Conservation (phyloP, 1,140 invertebrate species). For the Lepidurus arcticus region DNA sequence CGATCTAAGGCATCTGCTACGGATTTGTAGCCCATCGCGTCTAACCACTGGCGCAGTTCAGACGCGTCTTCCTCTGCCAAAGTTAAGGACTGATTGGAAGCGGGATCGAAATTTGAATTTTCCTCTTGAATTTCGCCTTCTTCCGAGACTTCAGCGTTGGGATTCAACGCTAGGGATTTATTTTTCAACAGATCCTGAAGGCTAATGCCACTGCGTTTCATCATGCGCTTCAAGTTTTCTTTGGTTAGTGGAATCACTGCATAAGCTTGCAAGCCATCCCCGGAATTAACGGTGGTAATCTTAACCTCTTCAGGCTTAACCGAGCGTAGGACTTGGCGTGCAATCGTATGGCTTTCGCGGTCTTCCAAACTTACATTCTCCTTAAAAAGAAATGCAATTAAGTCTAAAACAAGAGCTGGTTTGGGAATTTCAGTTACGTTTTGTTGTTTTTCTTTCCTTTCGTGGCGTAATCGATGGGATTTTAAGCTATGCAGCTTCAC, state of each 20-base stretch:
- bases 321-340: constrained; percentile 28
- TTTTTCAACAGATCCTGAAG: constrained; percentile 31
- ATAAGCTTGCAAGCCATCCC: constrained; percentile 32
- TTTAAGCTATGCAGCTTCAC: constrained; percentile 74
- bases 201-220: constrained; percentile 29
- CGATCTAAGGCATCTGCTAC: background rate
- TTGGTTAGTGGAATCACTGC: constrained; percentile 31
- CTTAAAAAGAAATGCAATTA: background rate
- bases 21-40: background rate
- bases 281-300: constrained; percentile 30
- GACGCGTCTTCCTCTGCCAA: constrained; percentile 11
- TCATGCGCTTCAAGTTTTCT: constrained; percentile 33
- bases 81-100: background rate
- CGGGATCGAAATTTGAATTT: background rate
- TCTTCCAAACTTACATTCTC: background rate
- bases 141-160: constrained; percentile 1
- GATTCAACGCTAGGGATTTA: constrained; percentile 26
- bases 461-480: constrained; percentile 64
- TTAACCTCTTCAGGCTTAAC: constrained; percentile 32
- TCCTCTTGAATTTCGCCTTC: background rate
- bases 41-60: background rate
- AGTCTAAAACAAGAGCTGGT: no score
- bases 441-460: constrained; percentile 40
- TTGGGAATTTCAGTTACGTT: background rate
- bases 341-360: constrained; percentile 25